Conservation (phyloP, 1,140 invertebrate species). For the Diuraphis noxia region DNA sequence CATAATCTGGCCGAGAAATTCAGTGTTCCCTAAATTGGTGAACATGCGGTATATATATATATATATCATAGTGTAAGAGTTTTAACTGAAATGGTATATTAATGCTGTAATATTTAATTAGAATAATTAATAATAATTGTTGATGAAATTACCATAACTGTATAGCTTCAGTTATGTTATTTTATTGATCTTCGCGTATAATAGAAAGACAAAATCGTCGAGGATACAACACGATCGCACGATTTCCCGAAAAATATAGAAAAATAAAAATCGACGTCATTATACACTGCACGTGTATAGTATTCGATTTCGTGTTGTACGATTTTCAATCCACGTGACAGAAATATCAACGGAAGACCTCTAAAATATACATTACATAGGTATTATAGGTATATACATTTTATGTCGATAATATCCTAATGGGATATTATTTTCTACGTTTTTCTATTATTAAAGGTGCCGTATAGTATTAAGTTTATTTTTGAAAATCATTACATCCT, state of each 20-base stretch:
- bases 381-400: not conserved
- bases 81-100: too few species aligned
- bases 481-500: not conserved
- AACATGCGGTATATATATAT: too few species aligned
- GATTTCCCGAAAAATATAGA: not conserved
- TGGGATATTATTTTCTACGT: not conserved
- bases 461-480: not conserved
- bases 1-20: too few species aligned
- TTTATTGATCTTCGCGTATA: not conserved
- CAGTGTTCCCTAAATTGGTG: too few species aligned
- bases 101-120: too few species aligned
- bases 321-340: not conserved
- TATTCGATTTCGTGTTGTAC: not conserved
- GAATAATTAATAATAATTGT: too few species aligned
- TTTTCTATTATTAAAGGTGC: not conserved
- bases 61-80: too few species aligned
- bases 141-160: not conserved
- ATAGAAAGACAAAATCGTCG: not conserved
- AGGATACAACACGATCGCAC: not conserved
- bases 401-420: constrained; percentile 8
- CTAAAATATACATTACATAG: not conserved
- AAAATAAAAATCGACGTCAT: not conserved
- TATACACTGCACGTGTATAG: not conserved
- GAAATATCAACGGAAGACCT: not conserved
- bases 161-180: too few species aligned